A percentile compares a stretch with the other conserved stretches of the same genome.
Evolutionary conservation across 2,797 vertebrate species (phyloP).

Genomic region (Myotis vivesi): DNA sequence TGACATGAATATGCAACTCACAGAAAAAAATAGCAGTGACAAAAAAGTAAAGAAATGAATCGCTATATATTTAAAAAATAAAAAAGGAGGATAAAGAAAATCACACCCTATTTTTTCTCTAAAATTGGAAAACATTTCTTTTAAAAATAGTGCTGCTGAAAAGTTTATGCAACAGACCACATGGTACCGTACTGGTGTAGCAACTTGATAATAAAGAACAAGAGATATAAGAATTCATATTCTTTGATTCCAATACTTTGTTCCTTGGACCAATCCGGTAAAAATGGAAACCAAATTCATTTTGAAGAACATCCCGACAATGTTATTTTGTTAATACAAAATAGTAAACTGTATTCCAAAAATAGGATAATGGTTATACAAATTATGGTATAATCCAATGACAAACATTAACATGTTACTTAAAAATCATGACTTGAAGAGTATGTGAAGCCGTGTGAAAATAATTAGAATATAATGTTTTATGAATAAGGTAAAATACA

Average conservation of each 20-base stretch:
- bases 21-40: not conserved
- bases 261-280: not conserved
- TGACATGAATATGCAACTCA: not conserved
- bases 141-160: not conserved
- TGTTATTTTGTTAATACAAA: not conserved
- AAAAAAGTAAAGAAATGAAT: not conserved
- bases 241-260: not conserved
- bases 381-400: not conserved
- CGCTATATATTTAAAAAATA: not conserved
- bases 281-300: not conserved
- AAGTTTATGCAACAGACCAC: not conserved
- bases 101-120: not conserved
- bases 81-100: not conserved
- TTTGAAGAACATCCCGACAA: not conserved
- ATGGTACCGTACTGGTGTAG: accelerated
- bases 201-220: not conserved
- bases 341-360: not conserved
- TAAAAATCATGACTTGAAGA: not conserved
- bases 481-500: not conserved
- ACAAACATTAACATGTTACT: not conserved
- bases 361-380: not conserved
- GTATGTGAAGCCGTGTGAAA: not conserved
- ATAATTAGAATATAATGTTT: not conserved
- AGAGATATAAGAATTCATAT: not conserved
- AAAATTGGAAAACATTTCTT: not conserved